Evolutionary conservation across 2,888 invertebrate species (phyloP).

Genomic region (Masnerella sp.): DNA sequence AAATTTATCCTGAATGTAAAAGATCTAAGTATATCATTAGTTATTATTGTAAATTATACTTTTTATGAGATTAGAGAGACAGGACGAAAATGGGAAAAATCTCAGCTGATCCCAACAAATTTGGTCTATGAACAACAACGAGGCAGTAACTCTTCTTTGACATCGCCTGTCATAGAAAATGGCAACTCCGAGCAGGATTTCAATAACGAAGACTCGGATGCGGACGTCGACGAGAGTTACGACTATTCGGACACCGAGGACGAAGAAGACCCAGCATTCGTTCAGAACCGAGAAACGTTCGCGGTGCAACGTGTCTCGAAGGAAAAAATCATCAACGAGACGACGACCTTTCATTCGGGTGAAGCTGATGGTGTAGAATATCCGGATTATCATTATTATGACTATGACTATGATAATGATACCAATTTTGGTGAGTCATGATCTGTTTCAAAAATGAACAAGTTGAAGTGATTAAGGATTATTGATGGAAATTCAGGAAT

Average conservation of each 20-base stretch:
- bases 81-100: too few species aligned
- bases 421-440: conserved; percentile 61
- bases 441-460: too few species aligned
- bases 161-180: conserved; percentile 7
- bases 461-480: too few species aligned
- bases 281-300: conserved; percentile 47
- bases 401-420: conserved; percentile 69
- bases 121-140: conserved; percentile 68
- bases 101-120: conserved; percentile 69
- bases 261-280: conserved; percentile 41
- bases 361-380: conserved; percentile 57
- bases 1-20: too few species aligned
- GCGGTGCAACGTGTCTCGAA: conserved; percentile 46
- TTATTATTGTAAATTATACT: too few species aligned
- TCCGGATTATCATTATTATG: conserved; percentile 67
- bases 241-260: conserved; percentile 67
- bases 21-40: too few species aligned
- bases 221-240: conserved; percentile 39
- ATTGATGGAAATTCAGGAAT: too few species aligned
- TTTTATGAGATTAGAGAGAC: too few species aligned
- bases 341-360: conserved; percentile 44
- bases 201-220: not conserved
- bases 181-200: conserved; percentile 57
- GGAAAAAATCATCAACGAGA: conserved; percentile 54
- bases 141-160: conserved; percentile 32